Conservation (phyloP, 2,888 invertebrate genomes). For the Deilephila porcellus region DNA sequence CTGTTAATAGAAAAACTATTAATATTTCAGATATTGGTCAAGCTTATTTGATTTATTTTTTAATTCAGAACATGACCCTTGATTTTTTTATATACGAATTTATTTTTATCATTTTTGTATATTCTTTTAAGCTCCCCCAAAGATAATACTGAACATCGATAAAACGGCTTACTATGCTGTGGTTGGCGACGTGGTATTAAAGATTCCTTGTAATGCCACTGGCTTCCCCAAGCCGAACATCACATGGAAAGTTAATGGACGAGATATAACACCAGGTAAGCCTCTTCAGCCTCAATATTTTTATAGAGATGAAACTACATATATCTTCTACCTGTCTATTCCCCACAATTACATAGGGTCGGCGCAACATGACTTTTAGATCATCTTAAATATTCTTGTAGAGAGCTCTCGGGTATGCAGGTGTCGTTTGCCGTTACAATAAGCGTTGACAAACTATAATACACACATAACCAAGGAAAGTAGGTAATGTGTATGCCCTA, state of each 20-base stretch:
- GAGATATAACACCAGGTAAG: constrained; percentile 28
- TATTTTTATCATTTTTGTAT: not conserved
- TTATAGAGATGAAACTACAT: not conserved
- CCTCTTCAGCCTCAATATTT: not conserved
- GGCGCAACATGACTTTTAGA: too few species aligned
- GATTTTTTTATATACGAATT: too few species aligned
- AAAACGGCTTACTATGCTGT: constrained; percentile 35
- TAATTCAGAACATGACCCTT: too few species aligned
- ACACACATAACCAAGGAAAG: too few species aligned
- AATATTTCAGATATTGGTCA: not conserved
- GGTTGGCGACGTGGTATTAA: constrained; percentile 39
- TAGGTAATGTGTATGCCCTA: too few species aligned
- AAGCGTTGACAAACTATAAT: too few species aligned
- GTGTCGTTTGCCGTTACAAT: too few species aligned
- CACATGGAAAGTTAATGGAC: constrained; percentile 36
- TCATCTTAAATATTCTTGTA: too few species aligned
- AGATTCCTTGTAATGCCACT: constrained; percentile 43
- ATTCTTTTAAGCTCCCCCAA: constrained; percentile 37
- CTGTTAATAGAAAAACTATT: not conserved
- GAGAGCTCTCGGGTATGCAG: too few species aligned
- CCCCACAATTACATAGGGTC: too few species aligned
- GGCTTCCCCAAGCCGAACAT: constrained; percentile 45
- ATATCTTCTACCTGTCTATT: too few species aligned
- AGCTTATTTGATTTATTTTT: not conserved
- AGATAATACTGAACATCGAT: constrained; percentile 33